A percentile compares a stretch with the other conserved stretches of the same genome.
These are phyloP conservation scores for Drosophila monieri DNA, from an alignment of 2,888 invertebrate species.

Conservation along the genomic window DNA sequence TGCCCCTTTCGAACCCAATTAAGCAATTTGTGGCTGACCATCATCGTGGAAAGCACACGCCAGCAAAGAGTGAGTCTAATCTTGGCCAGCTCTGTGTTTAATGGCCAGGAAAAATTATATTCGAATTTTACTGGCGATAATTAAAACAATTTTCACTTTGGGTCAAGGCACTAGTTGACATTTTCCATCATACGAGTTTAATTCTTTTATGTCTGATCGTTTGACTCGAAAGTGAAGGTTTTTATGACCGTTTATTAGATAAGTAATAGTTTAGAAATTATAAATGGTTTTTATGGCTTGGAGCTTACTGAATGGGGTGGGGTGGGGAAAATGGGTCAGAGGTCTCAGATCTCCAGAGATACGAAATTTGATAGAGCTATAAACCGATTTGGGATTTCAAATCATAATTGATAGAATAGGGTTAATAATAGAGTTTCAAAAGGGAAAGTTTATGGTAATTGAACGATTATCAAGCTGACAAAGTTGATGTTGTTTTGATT, in stretches of 20 bases:
- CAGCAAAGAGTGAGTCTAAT: conserved; percentile 41
- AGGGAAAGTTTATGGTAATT: conserved; percentile 23
- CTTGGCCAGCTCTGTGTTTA: conserved; percentile 39
- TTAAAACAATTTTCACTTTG: conserved; percentile 72
- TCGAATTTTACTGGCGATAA: conserved; percentile 62
- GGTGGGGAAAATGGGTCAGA: conserved; percentile 26
- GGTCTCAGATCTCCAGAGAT: conserved; percentile 31
- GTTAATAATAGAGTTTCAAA: background rate
- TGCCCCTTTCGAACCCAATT: conserved; percentile 55
- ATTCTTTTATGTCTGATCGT: conserved; percentile 14
- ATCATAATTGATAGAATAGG: conserved; percentile 27
- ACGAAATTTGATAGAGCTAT: conserved; percentile 37
- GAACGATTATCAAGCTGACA: background rate
- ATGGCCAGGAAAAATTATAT: conserved; percentile 37
- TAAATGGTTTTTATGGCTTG: conserved; percentile 18
- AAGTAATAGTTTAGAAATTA: conserved; percentile 37
- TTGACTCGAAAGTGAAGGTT: conserved; percentile 35
- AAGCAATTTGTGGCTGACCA: conserved; percentile 70
- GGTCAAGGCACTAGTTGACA: conserved; percentile 60
- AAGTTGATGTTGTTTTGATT: background rate
- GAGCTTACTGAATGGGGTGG: background rate
- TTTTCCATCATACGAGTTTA: conserved; percentile 14
- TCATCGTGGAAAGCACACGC: conserved; percentile 33
- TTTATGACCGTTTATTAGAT: conserved; percentile 39
- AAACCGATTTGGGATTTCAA: conserved; percentile 21